A percentile compares a stretch with the other conserved stretches of the same genome.
Evolutionary conservation across 2,113 vertebrate genomes (phyloP).

Genomic region (Thamnaconus septentrionalis): DNA sequence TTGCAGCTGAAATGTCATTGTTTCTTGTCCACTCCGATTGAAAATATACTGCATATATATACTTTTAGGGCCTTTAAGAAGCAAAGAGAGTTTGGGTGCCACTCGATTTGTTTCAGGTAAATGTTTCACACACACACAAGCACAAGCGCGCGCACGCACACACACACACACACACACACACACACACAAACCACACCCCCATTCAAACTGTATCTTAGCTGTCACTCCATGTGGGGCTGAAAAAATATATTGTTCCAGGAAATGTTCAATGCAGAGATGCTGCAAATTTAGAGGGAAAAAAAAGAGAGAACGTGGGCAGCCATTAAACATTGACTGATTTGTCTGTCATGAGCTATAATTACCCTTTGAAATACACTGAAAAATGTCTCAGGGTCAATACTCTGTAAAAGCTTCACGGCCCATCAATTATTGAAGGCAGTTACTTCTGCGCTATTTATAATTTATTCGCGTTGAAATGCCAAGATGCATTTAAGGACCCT

Average conservation of each 20-base stretch:
- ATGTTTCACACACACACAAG: slow-evolving; percentile 14
- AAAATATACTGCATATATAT: no score
- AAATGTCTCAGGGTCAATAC: slow-evolving; percentile 29
- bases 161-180: neutral
- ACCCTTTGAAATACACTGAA: slow-evolving; percentile 19
- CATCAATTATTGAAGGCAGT: slow-evolving; percentile 39
- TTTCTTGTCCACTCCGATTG: no score
- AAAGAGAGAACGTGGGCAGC: slow-evolving; percentile 19
- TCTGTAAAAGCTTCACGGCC: slow-evolving; percentile 36
- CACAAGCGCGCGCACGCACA: slow-evolving; percentile 8
- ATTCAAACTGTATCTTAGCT: slow-evolving; percentile 26
- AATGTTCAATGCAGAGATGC: slow-evolving; percentile 15
- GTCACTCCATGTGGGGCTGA: slow-evolving; percentile 7
- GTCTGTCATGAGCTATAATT: slow-evolving; percentile 39
- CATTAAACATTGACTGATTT: slow-evolving; percentile 27
- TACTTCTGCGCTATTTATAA: slow-evolving; percentile 42
- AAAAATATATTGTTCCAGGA: slow-evolving; percentile 22
- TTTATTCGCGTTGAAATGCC: slow-evolving; percentile 37
- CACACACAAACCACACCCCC: slow-evolving; percentile 9
- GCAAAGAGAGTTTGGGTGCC: neutral
- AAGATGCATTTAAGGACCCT: slow-evolving; percentile 22
- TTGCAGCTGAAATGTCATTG: no score
- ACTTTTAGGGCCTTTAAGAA: no score
- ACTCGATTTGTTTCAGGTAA: slow-evolving; percentile 14
- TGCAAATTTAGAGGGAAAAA: slow-evolving; percentile 12